These are phyloP conservation scores for Troides helena DNA, from an alignment of 2,888 invertebrate species.

Conservation along the genomic window DNA sequence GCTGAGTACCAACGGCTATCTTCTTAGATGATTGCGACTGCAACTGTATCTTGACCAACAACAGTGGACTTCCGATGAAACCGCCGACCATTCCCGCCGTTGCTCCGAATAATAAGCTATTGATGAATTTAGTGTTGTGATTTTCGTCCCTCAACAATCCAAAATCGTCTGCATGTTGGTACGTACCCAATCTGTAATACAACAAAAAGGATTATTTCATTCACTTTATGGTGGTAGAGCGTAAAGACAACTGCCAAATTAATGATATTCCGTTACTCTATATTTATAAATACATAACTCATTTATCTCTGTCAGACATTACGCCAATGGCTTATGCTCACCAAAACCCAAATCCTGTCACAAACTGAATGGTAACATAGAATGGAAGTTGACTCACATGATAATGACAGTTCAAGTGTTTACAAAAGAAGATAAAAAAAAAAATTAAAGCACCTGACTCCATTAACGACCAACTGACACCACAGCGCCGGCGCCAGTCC, in stretches of 20 bases:
- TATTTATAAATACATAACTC: no score
- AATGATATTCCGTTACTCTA: no score
- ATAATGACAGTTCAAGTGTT: background rate
- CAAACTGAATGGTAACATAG: no score
- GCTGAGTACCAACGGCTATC: constrained; percentile 1
- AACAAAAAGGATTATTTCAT: no score
- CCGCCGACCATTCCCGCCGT: background rate
- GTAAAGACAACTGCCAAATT: no score
- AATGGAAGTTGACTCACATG: background rate
- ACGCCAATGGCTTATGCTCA: no score
- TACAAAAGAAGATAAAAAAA: background rate
- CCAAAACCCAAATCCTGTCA: no score
- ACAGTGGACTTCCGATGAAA: background rate
- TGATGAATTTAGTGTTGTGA: background rate
- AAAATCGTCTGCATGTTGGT: background rate
- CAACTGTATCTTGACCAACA: background rate
- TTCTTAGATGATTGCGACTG: background rate
- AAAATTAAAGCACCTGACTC: background rate
- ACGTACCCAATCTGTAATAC: background rate
- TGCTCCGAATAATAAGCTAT: background rate
- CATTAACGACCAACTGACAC: constrained; percentile 84
- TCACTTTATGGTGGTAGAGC: no score
- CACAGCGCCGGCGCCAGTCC: constrained; percentile 91
- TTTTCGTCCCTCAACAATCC: background rate
- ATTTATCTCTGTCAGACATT: no score